Conservation (phyloP, 2,888 invertebrate genomes). For the Caenorhabditis afra region DNA sequence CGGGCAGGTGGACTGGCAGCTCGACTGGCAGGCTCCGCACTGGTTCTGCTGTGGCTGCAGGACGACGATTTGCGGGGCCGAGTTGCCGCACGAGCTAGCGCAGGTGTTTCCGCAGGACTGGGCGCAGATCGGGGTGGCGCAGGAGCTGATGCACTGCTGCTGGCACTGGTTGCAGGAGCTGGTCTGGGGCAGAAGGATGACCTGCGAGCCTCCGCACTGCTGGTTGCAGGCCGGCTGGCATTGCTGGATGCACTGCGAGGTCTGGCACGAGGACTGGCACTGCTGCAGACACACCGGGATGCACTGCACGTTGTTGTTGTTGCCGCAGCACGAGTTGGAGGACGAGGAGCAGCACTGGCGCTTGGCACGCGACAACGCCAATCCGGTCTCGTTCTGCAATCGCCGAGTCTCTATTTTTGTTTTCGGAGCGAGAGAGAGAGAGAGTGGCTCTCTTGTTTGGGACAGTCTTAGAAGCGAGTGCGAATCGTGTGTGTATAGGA, state of each 20-base stretch:
- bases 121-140: conserved; percentile 65
- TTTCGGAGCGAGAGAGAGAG: conserved; percentile 2
- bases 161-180: conserved; percentile 72
- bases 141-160: conserved; percentile 61
- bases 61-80: conserved; percentile 61
- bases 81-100: conserved; percentile 61
- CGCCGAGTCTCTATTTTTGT: conserved; percentile 19
- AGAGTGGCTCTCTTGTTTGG: conserved; percentile 14
- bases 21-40: conserved; percentile 64
- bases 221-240: conserved; percentile 70
- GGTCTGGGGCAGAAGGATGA: conserved; percentile 61
- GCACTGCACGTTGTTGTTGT: conserved; percentile 62
- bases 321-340: conserved; percentile 68
- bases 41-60: conserved; percentile 64
- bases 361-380: conserved; percentile 69
- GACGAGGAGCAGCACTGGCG: conserved; percentile 69
- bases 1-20: conserved; percentile 67
- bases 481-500: conserved; percentile 39
- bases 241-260: conserved; percentile 59
- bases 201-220: conserved; percentile 64
- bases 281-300: conserved; percentile 71
- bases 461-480: conserved; percentile 22
- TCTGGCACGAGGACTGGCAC: conserved; percentile 67
- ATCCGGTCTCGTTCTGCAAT: conserved; percentile 60
- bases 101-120: conserved; percentile 64